A percentile compares a stretch with the other conserved stretches of the same genome.
Evolutionary conservation across 1,140 invertebrate genomes (phyloP).

Genomic region (Delia radicum): DNA sequence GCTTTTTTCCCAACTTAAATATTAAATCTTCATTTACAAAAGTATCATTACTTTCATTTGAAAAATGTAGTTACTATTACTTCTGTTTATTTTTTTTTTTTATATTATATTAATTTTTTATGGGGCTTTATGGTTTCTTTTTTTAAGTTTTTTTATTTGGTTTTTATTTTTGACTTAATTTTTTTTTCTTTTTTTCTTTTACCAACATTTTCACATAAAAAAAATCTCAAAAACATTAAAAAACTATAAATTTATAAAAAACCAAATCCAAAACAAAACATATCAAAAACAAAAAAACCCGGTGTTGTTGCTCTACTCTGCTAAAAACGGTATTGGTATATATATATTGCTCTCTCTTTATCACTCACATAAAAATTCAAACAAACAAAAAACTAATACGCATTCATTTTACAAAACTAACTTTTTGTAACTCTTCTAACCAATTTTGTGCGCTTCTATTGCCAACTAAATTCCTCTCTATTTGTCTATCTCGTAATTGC

Average conservation of each 20-base stretch:
- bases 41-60: no score
- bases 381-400: background rate
- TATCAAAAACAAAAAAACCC: conserved; percentile 21
- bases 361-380: background rate
- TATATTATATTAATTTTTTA: background rate
- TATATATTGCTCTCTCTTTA: background rate
- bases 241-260: conserved; percentile 18
- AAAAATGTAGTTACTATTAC: no score
- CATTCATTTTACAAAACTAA: background rate
- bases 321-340: conserved; percentile 22
- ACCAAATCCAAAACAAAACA: conserved; percentile 1
- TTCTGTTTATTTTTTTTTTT: background rate
- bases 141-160: background rate
- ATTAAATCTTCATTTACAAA: no score
- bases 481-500: background rate
- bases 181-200: conserved; percentile 32
- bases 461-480: conserved; percentile 15
- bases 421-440: conserved; percentile 27
- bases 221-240: background rate
- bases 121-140: conserved; percentile 8
- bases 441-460: background rate
- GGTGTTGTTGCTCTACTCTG: conserved; percentile 31
- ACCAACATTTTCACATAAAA: conserved; percentile 27
- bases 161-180: conserved; percentile 30
- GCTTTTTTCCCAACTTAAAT: no score